A percentile compares a stretch with the other conserved stretches of the same genome.
Evolutionary conservation across 2,797 vertebrate species (phyloP).

Genomic region (Leucoraja ocellata): DNA sequence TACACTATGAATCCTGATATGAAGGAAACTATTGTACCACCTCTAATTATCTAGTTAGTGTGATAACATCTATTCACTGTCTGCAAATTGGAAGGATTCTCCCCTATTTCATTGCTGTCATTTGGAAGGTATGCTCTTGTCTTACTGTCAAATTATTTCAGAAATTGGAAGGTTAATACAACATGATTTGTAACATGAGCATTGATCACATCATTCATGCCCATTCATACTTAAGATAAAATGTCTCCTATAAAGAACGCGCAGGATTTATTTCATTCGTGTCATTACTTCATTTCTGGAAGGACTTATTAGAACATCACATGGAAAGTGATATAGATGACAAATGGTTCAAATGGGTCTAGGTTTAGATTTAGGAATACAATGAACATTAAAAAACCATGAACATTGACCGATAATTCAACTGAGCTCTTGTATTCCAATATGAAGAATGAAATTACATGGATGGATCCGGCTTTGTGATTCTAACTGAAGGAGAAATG

Average conservation of each 20-base stretch:
- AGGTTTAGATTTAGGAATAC: not conserved
- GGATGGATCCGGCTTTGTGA: not conserved
- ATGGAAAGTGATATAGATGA: not conserved
- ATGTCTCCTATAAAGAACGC: not conserved
- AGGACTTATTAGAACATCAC: not conserved
- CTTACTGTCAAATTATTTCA: conserved; percentile 15
- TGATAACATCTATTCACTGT: conserved; percentile 26
- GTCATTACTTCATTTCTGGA: conserved; percentile 4
- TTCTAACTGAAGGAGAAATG: not conserved
- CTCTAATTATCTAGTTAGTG: conserved; percentile 17
- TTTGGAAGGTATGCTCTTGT: not conserved
- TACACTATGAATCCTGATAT: conserved; percentile 15
- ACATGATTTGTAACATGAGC: conserved; percentile 30
- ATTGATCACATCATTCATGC: not conserved
- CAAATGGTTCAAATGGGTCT: not conserved
- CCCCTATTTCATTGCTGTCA: conserved; percentile 11
- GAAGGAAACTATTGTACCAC: conserved; percentile 11
- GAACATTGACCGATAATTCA: not conserved
- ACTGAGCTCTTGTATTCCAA: not conserved
- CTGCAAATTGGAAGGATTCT: not conserved
- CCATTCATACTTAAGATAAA: not conserved
- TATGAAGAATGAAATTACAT: not conserved
- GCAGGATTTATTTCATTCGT: not conserved
- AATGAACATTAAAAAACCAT: not conserved
- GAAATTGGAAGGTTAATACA: not conserved